Base-by-base conservation (phyloP, 37 sponge, comb jelly and placozoan genomes). In the Spongilla lacustris region DNA sequence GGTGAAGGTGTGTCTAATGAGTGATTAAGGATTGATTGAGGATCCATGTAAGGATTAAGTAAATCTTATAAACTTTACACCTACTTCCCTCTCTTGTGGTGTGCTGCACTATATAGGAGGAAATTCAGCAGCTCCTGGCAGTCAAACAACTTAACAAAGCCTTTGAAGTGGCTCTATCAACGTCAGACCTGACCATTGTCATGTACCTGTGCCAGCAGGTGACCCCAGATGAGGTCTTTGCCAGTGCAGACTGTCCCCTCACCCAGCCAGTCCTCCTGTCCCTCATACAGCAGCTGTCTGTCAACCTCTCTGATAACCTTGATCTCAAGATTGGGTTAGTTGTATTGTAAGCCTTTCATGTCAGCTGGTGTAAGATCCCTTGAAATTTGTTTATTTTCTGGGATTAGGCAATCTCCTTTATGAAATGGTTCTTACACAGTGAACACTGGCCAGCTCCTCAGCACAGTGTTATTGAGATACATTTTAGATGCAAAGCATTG, bases 181-280 rank as follows among this genome's bases (percentile, higher is more conserved):
- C 80, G 12, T 88, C 95, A 19, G 89, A 91, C 73, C 89, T 94
- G 19, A 32, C 68, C 5, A 75, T 94, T 36, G 92, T 94, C 58
- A 68, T 88, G 73, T 94, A 67, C 69, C 31, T 92, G 5, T 97
- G 97, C 67, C 77, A 83, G 70, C 78, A 84, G 50, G 88, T 97
- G 66, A 73, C 66, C 77, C 91, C 95, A 10, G 97, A 94, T 24
- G 88, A 85, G 58, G 86, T 97, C 10, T 92, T 97, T 82, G 93
- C 90, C 48, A 84, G 67, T 34, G 31, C 69, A 9, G 90, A 83
- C 29, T 66, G 80, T 6, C 88, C 91, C 6, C 88, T 97, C 49
- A 80, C 88, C 33, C 97, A 97, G 78, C 91, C 95, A 6, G 90
- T 97, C 9, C 90, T 97, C 24, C 88, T 97, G 35, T 97, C 97